Percentiles rank a stretch among this genome's conserved stretches.
phyloP scores from a whole-genome alignment of 2,113 vertebrate genomes.

The Lanius ludovicianus region DNA sequence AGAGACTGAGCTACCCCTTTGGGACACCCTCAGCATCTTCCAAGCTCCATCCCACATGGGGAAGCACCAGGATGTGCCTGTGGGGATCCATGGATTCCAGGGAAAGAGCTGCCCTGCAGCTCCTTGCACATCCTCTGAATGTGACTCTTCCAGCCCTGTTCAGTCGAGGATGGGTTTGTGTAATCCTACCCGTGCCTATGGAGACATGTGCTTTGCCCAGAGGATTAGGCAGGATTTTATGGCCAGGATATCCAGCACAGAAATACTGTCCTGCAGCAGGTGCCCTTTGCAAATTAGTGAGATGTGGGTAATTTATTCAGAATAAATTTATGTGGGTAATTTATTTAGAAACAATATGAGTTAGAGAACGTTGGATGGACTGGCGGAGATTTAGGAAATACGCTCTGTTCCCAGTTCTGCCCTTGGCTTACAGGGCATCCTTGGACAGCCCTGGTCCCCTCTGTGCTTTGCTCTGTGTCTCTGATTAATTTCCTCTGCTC shows the following conservation, averaged over 20 bases:
- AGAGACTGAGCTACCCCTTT: not conserved
- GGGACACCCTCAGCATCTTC: not conserved
- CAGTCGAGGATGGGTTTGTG: not conserved
- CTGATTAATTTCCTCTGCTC: not conserved
- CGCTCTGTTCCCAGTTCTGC: not conserved
- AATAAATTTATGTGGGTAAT: no score
- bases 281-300: not conserved
- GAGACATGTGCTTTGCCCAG: not conserved
- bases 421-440: not conserved
- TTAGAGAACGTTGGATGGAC: not conserved
- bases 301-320: no score
- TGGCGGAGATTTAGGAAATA: not conserved
- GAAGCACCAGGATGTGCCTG: fast-evolving
- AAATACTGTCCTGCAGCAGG: not conserved
- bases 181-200: not conserved
- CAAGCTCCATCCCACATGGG: not conserved
- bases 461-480: not conserved
- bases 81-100: not conserved
- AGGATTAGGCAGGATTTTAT: not conserved
- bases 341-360: not conserved
- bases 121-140: not conserved
- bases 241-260: not conserved
- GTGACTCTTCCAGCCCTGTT: not conserved
- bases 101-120: fast-evolving
- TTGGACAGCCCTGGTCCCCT: not conserved